Base-by-base conservation (phyloP, 2,888 invertebrate species). In the Nomada ferruginata region DNA sequence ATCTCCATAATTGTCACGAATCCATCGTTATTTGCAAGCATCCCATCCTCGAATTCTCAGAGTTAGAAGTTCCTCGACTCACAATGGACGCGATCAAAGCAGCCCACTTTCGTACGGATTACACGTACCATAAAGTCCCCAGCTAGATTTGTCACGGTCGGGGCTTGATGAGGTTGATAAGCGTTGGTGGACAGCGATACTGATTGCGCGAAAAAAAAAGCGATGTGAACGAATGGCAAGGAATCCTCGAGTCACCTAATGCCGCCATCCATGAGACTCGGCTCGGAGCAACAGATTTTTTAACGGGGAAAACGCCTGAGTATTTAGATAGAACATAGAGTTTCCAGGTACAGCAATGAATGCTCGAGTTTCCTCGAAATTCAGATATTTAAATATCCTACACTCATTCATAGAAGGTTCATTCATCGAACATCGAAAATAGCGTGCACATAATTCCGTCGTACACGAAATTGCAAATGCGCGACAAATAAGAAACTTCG, bases 151-250 rank as follows among this genome's bases (percentile, higher is more conserved):
- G 70, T 60, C 55, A 50, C 65, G 59, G 18, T 26, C 44, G 36
- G 72, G 63, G 52, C 71, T 73, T 87, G 87, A 87, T 84, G 82
- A 87, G 76, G 85, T 75, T 87, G 87, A 87, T 80, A 82, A 85
- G 87, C 87, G 87, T 87, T 85, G 87, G 87, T 85, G 87, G 87
- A 87, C 87, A 87, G 76, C 42, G 68, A 44, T 23, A 29, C 52
- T 20, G 5, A 36, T 36, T 9, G 59, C 2, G 55, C 44, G 55
- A 26, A 55, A 59, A 70, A 73, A 60, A 23, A 23, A 57, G 26
- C 63, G 53, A 64, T 55, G 80, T 60, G 76, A 70, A 78, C 76
- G 75, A n/a, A 53, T 55, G 69, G 18, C 50, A 60, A 29, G 57
- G 75, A 76, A 68, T 80, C 65, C 55, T 60, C 70, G 23, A 71